Conservation (phyloP, 2,113 vertebrate species). For the Reinhardtius hippoglossoides region DNA sequence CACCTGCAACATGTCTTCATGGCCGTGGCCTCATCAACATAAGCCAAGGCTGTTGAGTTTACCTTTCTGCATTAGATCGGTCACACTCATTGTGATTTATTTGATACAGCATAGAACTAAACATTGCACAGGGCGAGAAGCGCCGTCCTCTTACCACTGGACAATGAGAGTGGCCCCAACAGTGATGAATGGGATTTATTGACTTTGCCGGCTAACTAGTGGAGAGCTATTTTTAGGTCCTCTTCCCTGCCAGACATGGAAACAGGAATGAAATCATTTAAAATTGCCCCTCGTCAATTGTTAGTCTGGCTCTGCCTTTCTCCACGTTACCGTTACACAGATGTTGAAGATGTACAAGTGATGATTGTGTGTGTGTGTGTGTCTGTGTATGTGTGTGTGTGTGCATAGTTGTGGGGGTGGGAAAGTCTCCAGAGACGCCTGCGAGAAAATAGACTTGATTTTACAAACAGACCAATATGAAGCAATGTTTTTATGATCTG, state of each 20-base stretch:
- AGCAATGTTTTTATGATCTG: not conserved
- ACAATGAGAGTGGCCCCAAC: conserved; percentile 48
- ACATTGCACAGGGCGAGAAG: conserved; percentile 32
- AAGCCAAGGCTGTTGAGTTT: conserved; percentile 19
- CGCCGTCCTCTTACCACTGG: conserved; percentile 32
- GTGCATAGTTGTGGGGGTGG: conserved; percentile 14
- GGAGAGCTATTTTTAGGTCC: conserved; percentile 69
- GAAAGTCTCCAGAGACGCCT: conserved; percentile 37
- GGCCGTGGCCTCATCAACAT: conserved; percentile 41
- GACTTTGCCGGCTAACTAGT: conserved; percentile 44
- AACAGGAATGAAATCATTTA: conserved; percentile 58
- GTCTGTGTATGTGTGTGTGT: not conserved
- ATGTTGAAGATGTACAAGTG: conserved; percentile 39
- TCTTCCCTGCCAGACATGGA: conserved; percentile 67
- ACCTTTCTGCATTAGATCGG: conserved; percentile 52
- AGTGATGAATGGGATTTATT: conserved; percentile 72
- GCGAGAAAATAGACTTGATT: conserved; percentile 1
- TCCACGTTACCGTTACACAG: conserved; percentile 2
- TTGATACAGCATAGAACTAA: conserved; percentile 42
- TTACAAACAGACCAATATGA: conserved; percentile 42
- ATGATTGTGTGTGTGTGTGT: conserved; percentile 17
- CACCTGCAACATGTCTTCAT: conserved; percentile 25
- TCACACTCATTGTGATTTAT: conserved; percentile 62
- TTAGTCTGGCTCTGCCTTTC: conserved; percentile 40
- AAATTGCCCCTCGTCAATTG: conserved; percentile 45